Evolutionary conservation across 2,113 vertebrate species (phyloP).

Genomic region (Caranx ignobilis): DNA sequence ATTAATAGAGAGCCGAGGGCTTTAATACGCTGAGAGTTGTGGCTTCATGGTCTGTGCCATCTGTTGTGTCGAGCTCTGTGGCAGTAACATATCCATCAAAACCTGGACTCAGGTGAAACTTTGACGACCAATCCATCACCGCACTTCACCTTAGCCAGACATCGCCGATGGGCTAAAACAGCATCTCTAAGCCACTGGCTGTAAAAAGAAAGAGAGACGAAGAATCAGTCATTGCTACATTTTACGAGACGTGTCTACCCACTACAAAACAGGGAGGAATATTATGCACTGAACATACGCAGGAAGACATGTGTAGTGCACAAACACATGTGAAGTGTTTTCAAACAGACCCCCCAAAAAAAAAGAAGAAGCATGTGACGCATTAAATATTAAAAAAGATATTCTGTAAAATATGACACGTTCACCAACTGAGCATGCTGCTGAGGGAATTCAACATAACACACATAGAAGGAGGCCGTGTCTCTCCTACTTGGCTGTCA

Average conservation of each 20-base stretch:
- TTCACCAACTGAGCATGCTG: constrained; percentile 28
- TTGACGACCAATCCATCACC: constrained; percentile 48
- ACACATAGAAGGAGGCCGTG: constrained; percentile 51
- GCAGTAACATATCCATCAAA: constrained; percentile 58
- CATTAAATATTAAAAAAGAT: constrained; percentile 40
- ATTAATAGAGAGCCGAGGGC: constrained; percentile 19
- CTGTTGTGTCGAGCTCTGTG: constrained; percentile 32
- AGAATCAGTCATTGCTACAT: constrained; percentile 7
- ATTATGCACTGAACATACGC: neutral
- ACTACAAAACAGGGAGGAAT: neutral
- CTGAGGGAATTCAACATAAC: constrained; percentile 58
- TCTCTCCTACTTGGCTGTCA: constrained; percentile 69
- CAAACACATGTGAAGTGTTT: neutral
- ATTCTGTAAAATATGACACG: constrained; percentile 51
- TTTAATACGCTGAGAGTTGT: constrained; percentile 34
- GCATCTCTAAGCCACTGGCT: constrained; percentile 7
- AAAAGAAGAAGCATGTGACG: constrained; percentile 26
- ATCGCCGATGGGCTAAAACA: constrained; percentile 21
- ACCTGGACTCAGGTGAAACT: constrained; percentile 20
- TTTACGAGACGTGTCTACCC: constrained; percentile 10
- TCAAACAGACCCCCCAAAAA: constrained; percentile 20
- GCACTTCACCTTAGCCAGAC: constrained; percentile 22
- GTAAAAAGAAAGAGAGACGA: neutral
- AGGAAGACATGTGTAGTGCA: neutral
- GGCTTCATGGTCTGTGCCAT: constrained; percentile 25